phyloP scores from a whole-genome alignment of 2,797 vertebrate genomes.

The Eupleurogrammus muticus region DNA sequence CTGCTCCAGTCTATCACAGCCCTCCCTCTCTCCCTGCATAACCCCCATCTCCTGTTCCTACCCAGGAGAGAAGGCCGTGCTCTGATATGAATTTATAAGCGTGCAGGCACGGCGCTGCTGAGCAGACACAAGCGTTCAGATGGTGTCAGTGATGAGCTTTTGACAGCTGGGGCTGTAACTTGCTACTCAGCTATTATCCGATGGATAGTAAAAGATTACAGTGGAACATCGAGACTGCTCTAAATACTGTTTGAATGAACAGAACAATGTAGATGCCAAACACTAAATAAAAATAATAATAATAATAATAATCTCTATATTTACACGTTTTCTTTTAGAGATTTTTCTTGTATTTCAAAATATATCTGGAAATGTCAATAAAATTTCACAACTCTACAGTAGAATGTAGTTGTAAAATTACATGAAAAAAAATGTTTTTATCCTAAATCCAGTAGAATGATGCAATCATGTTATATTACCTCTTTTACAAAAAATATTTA shows the following conservation, averaged over 20 bases:
- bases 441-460: too few relatives aligned
- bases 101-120: neutral
- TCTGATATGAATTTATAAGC: constrained; percentile 1
- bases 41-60: constrained; percentile 13
- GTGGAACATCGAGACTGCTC: neutral
- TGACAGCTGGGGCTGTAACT: neutral
- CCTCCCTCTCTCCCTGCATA: constrained; percentile 4
- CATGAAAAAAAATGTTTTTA: too few relatives aligned
- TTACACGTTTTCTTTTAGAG: too few relatives aligned
- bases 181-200: neutral
- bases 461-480: too few relatives aligned
- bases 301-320: too few relatives aligned
- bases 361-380: too few relatives aligned
- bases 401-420: too few relatives aligned
- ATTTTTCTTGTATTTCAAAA: too few relatives aligned
- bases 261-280: too few relatives aligned
- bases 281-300: too few relatives aligned
- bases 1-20: constrained; percentile 38
- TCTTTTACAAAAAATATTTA: too few relatives aligned
- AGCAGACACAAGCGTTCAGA: neutral
- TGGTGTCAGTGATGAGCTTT: neutral
- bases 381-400: too few relatives aligned
- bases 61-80: constrained; percentile 5
- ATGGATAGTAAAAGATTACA: neutral
- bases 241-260: neutral